Conservation (phyloP, 2,113 vertebrate species). For the Varanus komodoensis region DNA sequence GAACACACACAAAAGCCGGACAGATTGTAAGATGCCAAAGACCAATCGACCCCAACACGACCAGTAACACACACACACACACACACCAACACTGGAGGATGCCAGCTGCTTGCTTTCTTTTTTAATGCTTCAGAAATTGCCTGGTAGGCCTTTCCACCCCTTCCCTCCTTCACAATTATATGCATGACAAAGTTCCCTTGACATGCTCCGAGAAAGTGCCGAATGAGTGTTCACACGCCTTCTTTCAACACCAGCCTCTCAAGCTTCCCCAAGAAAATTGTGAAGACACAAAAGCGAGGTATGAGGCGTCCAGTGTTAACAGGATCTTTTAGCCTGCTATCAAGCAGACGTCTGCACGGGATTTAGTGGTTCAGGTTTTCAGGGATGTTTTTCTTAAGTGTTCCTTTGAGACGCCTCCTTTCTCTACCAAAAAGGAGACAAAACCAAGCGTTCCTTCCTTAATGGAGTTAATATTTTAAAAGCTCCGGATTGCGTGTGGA, state of each 20-base stretch:
- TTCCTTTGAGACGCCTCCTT: not conserved
- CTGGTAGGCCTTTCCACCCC: slow-evolving; percentile 48
- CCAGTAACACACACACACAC: too few relatives aligned
- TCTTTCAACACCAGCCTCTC: slow-evolving; percentile 26
- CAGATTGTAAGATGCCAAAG: slow-evolving; percentile 35
- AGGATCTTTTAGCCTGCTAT: slow-evolving; percentile 31
- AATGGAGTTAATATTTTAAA: not conserved
- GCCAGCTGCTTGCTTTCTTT: slow-evolving; percentile 38
- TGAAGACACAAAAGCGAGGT: slow-evolving; percentile 30
- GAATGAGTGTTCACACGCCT: slow-evolving; percentile 23
- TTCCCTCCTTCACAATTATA: slow-evolving; percentile 37
- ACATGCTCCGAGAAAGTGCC: slow-evolving; percentile 37
- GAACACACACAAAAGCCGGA: not conserved
- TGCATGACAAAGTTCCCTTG: slow-evolving; percentile 45
- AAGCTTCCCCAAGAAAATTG: slow-evolving; percentile 39
- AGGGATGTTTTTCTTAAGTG: not conserved
- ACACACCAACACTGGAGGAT: not conserved
- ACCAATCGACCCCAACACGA: rapidly evolving
- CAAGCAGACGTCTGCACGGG: slow-evolving; percentile 35
- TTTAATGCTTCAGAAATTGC: slow-evolving; percentile 42
- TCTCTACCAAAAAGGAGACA: rapidly evolving
- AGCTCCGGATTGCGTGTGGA: not conserved
- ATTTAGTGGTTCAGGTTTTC: slow-evolving; percentile 32
- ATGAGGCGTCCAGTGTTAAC: not conserved
- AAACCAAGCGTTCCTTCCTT: not conserved